Conservation (phyloP, 2,888 invertebrate species). For the Caenorhabditis plicata region DNA sequence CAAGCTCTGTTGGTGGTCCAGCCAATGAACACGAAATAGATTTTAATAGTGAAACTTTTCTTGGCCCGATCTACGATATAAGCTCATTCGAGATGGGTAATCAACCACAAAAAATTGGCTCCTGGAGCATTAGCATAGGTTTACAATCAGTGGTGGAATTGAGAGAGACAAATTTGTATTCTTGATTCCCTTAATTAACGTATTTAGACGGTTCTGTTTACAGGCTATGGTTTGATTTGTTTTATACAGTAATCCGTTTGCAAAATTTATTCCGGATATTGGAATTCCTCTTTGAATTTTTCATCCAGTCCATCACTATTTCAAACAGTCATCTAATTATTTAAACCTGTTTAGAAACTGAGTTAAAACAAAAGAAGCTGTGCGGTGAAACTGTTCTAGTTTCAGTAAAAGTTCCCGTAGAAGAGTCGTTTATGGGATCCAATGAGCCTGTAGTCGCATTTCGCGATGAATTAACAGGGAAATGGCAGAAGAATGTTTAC, state of each 20-base stretch:
- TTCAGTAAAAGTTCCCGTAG: conserved; percentile 43
- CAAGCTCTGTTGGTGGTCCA: too few relatives aligned
- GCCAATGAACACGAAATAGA: conserved; percentile 23
- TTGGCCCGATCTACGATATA: conserved; percentile 35
- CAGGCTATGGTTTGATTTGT: too few relatives aligned
- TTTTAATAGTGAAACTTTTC: conserved; percentile 22
- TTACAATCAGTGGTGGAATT: not conserved
- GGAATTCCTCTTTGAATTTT: too few relatives aligned
- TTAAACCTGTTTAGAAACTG: conserved; percentile 28
- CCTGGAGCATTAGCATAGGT: conserved; percentile 33
- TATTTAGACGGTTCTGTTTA: not conserved
- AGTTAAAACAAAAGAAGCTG: conserved; percentile 28
- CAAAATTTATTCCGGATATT: too few relatives aligned
- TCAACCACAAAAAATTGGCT: conserved; percentile 29
- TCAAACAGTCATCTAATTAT: not conserved
- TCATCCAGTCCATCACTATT: too few relatives aligned
- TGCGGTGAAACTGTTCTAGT: conserved; percentile 35
- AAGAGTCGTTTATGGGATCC: conserved; percentile 44
- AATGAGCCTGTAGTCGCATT: conserved; percentile 45
- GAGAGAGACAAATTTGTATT: not conserved
- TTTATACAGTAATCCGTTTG: too few relatives aligned
- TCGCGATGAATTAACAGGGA: conserved; percentile 25
- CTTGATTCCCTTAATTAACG: not conserved
- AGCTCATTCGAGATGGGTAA: conserved; percentile 25
- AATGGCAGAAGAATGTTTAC: conserved; percentile 48